Conservation (phyloP, 2,113 vertebrate species). For the Ailuropoda melanoleuca region DNA sequence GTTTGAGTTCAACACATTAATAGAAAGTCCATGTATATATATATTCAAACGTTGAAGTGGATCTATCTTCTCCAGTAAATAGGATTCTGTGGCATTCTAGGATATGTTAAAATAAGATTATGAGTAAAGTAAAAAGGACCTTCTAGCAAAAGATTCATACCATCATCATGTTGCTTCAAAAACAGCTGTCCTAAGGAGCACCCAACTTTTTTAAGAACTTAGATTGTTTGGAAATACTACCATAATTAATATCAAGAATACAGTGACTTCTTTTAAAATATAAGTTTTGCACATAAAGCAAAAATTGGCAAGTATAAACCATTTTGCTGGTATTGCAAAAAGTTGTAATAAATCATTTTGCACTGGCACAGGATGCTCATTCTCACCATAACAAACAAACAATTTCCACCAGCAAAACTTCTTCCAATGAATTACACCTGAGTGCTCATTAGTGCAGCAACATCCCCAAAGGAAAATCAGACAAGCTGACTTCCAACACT, state of each 20-base stretch:
- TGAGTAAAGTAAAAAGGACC: not conserved
- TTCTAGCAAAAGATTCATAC: not conserved
- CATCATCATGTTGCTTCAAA: not conserved
- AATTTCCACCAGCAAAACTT: constrained; percentile 48
- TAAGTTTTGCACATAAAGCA: constrained; percentile 60
- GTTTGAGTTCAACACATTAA: not conserved
- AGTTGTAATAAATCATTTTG: constrained; percentile 69
- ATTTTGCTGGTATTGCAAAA: constrained; percentile 64
- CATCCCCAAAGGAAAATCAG: constrained; percentile 41
- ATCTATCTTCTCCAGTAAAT: not conserved
- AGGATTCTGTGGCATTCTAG: not conserved
- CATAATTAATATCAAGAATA: constrained; percentile 62
- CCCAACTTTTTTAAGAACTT: not conserved
- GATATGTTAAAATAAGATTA: not conserved
- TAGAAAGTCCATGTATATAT: not conserved
- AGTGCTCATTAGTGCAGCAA: constrained; percentile 62
- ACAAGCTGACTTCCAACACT: constrained; percentile 17
- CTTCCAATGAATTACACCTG: constrained; percentile 28
- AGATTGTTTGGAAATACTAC: not conserved
- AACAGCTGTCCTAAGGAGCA: not conserved
- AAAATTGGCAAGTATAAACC: constrained; percentile 40
- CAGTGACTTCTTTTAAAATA: constrained; percentile 13
- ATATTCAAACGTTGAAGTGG: not conserved
- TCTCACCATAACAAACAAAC: constrained; percentile 55
- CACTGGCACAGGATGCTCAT: not conserved